A percentile compares a stretch with the other conserved stretches of the same genome.
Evolutionary conservation across 2,113 vertebrate species (phyloP).

Genomic region (Euleptes europaea): DNA sequence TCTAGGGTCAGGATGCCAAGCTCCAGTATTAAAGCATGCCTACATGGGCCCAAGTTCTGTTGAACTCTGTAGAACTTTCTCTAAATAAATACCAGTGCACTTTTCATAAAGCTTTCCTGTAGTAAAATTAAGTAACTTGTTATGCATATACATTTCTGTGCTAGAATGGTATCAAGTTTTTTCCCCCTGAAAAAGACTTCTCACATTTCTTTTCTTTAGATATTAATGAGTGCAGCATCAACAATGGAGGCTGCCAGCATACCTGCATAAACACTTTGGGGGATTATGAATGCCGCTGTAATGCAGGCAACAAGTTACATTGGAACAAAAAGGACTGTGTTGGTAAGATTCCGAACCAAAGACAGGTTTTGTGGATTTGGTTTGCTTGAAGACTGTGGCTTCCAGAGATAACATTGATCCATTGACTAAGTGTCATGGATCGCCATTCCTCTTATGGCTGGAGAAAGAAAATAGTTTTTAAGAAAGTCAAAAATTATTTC

Average conservation of each 20-base stretch:
- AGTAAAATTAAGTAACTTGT: background rate
- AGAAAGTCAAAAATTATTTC: background rate
- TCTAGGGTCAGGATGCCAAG: background rate
- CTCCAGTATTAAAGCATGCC: background rate
- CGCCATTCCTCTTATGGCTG: background rate
- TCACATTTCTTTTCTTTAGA: conserved; percentile 72
- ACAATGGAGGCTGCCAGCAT: conserved; percentile 94
- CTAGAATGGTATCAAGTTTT: background rate
- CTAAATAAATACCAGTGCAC: background rate
- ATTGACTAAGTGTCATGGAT: conserved; percentile 14
- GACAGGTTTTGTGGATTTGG: background rate
- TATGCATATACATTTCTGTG: background rate
- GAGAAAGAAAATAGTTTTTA: background rate
- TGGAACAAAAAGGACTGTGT: conserved; percentile 98
- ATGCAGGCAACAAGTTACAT: conserved; percentile 88
- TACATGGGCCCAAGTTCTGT: background rate
- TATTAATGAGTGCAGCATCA: conserved; percentile 92
- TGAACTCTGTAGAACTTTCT: background rate
- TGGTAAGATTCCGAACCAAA: conserved; percentile 81
- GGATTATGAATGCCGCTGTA: conserved; percentile 89
- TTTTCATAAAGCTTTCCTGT: background rate
- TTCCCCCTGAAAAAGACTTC: conserved; percentile 30
- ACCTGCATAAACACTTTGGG: conserved; percentile 89
- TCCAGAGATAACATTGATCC: conserved; percentile 10
- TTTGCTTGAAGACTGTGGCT: conserved; percentile 8